Evolutionary conservation across 2,888 invertebrate genomes (phyloP).

Genomic region (Anagyrus pseudococci): DNA sequence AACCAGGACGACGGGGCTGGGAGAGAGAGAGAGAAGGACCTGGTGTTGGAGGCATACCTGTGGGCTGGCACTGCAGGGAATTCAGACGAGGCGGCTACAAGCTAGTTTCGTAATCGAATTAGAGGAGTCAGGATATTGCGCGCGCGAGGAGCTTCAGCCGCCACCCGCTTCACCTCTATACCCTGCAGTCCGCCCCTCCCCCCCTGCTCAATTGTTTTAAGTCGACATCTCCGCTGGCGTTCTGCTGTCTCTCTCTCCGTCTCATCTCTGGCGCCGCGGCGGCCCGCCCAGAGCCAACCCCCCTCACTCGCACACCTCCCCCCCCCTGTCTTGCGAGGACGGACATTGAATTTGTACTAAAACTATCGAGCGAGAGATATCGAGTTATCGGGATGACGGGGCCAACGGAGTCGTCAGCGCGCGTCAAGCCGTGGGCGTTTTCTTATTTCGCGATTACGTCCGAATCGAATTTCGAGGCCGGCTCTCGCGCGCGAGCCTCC

Average conservation of each 20-base stretch:
- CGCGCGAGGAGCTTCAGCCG: constrained; percentile 50
- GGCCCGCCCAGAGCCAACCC: constrained; percentile 24
- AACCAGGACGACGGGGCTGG: neutral
- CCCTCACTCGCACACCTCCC: constrained; percentile 6
- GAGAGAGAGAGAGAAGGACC: neutral
- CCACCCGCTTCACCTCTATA: no score
- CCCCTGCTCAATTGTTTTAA: constrained; percentile 60
- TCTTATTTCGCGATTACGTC: constrained; percentile 39
- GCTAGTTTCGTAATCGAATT: constrained; percentile 60
- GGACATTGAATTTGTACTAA: constrained; percentile 61
- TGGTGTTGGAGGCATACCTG: neutral
- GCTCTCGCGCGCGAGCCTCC: neutral
- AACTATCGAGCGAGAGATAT: constrained; percentile 56
- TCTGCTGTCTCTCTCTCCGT: neutral
- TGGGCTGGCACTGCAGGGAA: constrained; percentile 28
- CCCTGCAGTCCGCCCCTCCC: constrained; percentile 43
- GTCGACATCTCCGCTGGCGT: constrained; percentile 58
- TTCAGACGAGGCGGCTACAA: constrained; percentile 44
- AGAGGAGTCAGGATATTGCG: constrained; percentile 62
- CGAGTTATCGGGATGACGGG: constrained; percentile 51
- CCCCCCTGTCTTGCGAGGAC: constrained; percentile 42
- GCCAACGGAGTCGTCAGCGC: constrained; percentile 25
- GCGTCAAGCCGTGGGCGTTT: constrained; percentile 43
- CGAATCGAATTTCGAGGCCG: constrained; percentile 28
- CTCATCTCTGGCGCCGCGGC: no score